Evolutionary conservation across 2,113 vertebrate species (phyloP).

Genomic region (Psettodes erumei): DNA sequence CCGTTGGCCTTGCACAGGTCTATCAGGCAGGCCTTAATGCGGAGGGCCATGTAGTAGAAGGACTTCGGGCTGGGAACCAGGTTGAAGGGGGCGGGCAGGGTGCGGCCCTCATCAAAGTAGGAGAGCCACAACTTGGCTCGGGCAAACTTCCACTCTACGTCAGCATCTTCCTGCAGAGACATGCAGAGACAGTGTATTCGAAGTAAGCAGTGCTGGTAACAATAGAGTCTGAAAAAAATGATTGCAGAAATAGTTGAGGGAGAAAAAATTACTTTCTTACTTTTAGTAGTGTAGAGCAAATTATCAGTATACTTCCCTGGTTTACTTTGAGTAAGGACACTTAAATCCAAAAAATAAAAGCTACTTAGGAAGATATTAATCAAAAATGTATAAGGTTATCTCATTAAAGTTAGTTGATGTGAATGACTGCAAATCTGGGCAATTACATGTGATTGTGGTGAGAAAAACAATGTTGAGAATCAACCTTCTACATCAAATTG

Average conservation of each 20-base stretch:
- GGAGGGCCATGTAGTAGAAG: constrained; percentile 96
- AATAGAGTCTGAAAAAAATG: not conserved
- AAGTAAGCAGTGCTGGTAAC: not conserved
- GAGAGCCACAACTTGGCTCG: constrained; percentile 97
- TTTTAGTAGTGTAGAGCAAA: not conserved
- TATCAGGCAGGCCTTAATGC: constrained; percentile 93
- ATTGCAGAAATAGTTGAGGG: not conserved
- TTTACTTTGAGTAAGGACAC: not conserved
- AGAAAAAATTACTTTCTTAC: not conserved
- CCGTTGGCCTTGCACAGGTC: constrained; percentile 92
- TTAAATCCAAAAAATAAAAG: not conserved
- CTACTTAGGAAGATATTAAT: not conserved
- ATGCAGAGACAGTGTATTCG: not conserved
- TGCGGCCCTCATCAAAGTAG: constrained; percentile 97
- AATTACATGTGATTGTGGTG: not conserved
- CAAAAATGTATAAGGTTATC: not conserved
- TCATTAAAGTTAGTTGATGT: not conserved
- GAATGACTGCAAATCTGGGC: not conserved
- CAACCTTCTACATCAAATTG: not conserved
- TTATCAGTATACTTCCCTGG: not conserved
- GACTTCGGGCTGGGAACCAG: constrained; percentile 98
- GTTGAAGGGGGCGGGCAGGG: constrained; percentile 95
- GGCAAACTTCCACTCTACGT: constrained; percentile 98
- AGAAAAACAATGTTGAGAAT: not conserved
- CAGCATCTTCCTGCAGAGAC: constrained; percentile 91